Conservation (phyloP, 2,888 invertebrate species). For the Timandra comae region DNA sequence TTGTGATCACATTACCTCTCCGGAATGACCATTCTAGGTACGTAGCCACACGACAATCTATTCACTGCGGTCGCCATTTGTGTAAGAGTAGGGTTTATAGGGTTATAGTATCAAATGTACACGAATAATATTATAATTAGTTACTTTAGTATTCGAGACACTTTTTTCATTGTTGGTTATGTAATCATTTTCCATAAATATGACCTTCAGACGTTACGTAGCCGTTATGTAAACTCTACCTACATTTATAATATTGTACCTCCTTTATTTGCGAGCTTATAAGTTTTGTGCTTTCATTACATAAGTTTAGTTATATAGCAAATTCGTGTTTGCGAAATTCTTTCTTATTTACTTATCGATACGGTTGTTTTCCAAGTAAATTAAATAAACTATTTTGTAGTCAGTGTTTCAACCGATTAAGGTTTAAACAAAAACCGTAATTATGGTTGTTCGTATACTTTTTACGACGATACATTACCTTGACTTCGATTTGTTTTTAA, state of each 20-base stretch:
- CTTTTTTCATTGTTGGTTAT: slow-evolving; percentile 26
- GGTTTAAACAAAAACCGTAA: too few relatives aligned
- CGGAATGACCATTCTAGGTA: slow-evolving; percentile 63
- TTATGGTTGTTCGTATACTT: too few relatives aligned
- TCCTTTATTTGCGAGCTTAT: background rate
- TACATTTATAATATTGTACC: background rate
- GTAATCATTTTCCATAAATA: slow-evolving; percentile 32
- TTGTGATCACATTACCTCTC: slow-evolving; percentile 21
- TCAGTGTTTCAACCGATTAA: too few relatives aligned
- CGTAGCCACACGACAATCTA: slow-evolving; percentile 19
- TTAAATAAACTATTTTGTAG: too few relatives aligned
- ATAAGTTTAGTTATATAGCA: background rate
- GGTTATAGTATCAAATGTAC: slow-evolving; percentile 4
- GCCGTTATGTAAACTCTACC: slow-evolving; percentile 16
- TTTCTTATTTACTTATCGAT: too few relatives aligned
- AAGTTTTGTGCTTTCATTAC: background rate
- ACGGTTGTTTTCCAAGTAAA: too few relatives aligned
- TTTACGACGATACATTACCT: too few relatives aligned
- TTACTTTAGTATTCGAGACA: slow-evolving; percentile 8
- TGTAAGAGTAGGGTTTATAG: background rate
- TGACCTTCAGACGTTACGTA: slow-evolving; percentile 30
- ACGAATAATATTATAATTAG: slow-evolving; percentile 11
- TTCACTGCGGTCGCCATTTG: slow-evolving; percentile 1
- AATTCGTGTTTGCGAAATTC: too few relatives aligned
- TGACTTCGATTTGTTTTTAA: too few relatives aligned